A percentile compares a stretch with the other conserved stretches of the same genome.
phyloP scores from a whole-genome alignment of 2,113 vertebrate genomes.

The Crotophaga sulcirostris region DNA sequence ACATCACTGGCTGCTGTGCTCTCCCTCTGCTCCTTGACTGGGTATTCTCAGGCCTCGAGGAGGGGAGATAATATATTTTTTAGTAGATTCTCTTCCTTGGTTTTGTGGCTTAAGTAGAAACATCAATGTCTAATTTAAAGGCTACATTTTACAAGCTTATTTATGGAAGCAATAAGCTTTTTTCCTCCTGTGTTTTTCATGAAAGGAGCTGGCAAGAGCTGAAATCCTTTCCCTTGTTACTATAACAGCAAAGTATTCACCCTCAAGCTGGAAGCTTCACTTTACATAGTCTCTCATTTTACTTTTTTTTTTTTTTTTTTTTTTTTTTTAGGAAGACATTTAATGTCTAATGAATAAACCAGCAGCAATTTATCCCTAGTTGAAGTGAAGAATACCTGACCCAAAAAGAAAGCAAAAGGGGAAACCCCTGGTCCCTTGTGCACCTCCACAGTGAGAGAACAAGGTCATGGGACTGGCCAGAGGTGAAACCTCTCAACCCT shows the following conservation, averaged over 20 bases:
- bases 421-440: no score
- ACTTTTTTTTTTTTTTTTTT: no score
- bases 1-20: background rate
- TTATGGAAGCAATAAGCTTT: background rate
- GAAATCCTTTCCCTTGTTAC: background rate
- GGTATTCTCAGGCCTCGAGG: background rate
- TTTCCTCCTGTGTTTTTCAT: background rate
- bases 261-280: background rate
- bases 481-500: background rate
- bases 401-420: background rate
- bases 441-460: background rate
- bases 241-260: background rate
- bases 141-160: background rate
- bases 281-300: background rate
- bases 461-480: accelerated
- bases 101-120: background rate
- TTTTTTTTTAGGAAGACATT: background rate
- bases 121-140: background rate
- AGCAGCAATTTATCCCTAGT: background rate
- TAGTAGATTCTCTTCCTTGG: background rate
- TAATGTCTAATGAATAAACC: background rate
- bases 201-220: background rate
- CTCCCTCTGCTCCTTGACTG: background rate
- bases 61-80: background rate
- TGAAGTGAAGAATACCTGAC: background rate